These are phyloP conservation scores for Chelonus formosanus DNA, from an alignment of 2,888 invertebrate genomes.

Conservation along the genomic window DNA sequence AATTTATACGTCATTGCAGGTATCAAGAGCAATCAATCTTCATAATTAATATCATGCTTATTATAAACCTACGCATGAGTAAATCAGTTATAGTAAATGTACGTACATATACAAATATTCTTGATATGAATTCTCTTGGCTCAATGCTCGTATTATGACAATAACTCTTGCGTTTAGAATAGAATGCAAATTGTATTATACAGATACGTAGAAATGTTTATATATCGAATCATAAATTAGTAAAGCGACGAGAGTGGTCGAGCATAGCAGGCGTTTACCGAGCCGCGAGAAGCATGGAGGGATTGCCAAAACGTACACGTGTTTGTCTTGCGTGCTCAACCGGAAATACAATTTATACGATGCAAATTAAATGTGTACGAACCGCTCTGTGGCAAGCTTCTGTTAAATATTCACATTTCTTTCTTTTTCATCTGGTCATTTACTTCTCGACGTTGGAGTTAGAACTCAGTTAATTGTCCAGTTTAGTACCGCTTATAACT, in stretches of 20 bases:
- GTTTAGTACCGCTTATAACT: too few relatives aligned
- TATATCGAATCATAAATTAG: constrained; percentile 62
- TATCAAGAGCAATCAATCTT: constrained; percentile 15
- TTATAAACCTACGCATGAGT: constrained; percentile 1
- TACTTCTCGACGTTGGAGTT: too few relatives aligned
- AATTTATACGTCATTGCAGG: neutral
- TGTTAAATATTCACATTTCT: constrained; percentile 5
- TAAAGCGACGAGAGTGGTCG: constrained; percentile 33
- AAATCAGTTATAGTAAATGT: neutral
- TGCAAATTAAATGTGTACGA: constrained; percentile 59
- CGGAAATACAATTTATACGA: constrained; percentile 62
- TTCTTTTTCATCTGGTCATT: too few relatives aligned
- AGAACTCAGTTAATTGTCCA: too few relatives aligned
- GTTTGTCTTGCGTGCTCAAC: constrained; percentile 62
- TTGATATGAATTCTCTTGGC: too few relatives aligned
- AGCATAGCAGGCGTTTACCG: constrained; percentile 30
- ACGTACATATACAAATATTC: neutral
- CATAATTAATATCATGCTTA: constrained; percentile 8
- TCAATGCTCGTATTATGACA: neutral
- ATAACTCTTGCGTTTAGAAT: neutral
- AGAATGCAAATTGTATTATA: neutral
- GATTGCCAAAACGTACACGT: constrained; percentile 54
- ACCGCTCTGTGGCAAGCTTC: constrained; percentile 11
- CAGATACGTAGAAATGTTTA: constrained; percentile 41
- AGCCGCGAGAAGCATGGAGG: constrained; percentile 44